phyloP scores from a whole-genome alignment of 2,888 invertebrate genomes.

The Drosophila nr. fundita region DNA sequence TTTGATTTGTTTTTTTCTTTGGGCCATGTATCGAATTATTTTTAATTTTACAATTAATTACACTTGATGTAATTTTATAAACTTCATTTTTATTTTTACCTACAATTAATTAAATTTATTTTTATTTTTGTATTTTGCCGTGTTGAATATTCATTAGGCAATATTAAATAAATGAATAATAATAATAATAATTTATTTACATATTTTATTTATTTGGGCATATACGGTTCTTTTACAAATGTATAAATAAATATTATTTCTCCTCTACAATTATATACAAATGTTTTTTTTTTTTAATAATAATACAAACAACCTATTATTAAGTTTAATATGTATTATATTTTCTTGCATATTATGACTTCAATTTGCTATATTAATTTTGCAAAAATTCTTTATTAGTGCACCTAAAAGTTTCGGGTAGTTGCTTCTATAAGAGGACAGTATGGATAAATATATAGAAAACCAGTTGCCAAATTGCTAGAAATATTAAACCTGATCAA shows the following conservation, averaged over 20 bases:
- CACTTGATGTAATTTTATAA: background rate
- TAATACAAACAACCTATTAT: background rate
- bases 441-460: no score
- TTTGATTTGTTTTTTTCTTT: background rate
- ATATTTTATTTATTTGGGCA: background rate
- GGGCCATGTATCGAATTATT: background rate
- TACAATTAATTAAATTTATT: no score
- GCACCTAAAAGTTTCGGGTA: no score
- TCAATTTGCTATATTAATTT: background rate
- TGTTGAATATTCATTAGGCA: no score
- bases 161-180: background rate
- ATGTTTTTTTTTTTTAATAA: background rate
- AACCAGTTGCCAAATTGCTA: no score
- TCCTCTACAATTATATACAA: background rate
- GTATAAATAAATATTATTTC: background rate
- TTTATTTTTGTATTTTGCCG: no score
- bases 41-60: background rate
- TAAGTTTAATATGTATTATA: background rate
- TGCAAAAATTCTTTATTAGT: background rate
- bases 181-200: background rate
- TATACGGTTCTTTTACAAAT: background rate
- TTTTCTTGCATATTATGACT: background rate
- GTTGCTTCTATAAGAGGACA: no score
- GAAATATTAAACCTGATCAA: no score
- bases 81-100: background rate